Conservation (phyloP, 2,797 vertebrate species). For the Rhincodon typus region DNA sequence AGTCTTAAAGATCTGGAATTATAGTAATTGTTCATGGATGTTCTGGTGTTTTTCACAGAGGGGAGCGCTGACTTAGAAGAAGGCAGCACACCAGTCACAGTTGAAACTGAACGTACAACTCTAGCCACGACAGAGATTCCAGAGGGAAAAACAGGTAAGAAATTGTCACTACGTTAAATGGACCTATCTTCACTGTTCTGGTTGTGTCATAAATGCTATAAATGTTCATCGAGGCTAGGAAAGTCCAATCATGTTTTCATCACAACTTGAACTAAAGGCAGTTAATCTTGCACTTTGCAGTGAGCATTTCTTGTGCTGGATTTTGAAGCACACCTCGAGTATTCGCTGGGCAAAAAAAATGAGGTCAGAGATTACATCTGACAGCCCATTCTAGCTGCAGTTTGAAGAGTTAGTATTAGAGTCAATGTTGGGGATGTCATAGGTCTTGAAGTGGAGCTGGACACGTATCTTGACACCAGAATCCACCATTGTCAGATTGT, state of each 20-base stretch:
- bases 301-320: neutral
- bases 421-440: neutral
- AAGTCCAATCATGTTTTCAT: neutral
- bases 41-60: neutral
- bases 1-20: neutral
- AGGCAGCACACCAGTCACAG: neutral
- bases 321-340: neutral
- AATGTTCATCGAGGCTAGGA: neutral
- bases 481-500: neutral
- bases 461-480: neutral
- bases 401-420: neutral
- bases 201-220: too few relatives aligned
- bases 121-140: neutral
- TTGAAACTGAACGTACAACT: too few relatives aligned
- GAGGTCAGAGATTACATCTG: neutral
- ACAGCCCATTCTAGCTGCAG: neutral
- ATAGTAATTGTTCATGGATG: neutral
- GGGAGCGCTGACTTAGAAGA: slow-evolving; percentile 1
- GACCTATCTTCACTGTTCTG: neutral
- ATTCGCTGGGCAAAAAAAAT: neutral
- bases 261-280: neutral
- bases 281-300: neutral
- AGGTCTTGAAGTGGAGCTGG: neutral
- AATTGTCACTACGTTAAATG: neutral
- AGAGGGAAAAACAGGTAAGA: neutral